These are phyloP conservation scores for Odiellus spinosus DNA, from an alignment of 2,888 invertebrate genomes.

Conservation along the genomic window DNA sequence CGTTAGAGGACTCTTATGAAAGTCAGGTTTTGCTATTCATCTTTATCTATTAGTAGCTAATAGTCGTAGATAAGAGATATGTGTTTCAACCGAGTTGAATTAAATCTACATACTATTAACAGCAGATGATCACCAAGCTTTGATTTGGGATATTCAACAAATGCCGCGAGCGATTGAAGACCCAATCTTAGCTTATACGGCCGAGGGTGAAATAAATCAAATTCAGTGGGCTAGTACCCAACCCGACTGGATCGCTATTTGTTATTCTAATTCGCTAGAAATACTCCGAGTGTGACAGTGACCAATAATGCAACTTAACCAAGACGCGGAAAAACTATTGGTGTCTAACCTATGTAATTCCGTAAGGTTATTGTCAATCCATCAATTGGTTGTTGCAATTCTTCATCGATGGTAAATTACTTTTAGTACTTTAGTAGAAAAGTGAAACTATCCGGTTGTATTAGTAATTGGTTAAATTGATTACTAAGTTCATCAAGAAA, in stretches of 20 bases:
- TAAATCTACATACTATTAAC: neutral
- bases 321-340: too few species aligned
- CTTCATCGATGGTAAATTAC: too few species aligned
- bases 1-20: too few species aligned
- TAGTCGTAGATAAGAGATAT: neutral
- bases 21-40: too few species aligned
- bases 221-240: conserved; percentile 99
- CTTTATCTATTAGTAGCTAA: conserved; percentile 1
- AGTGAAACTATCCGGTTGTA: too few species aligned
- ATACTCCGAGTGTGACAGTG: conserved; percentile 73
- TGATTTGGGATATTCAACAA: conserved; percentile 99
- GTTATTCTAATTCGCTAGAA: conserved; percentile 94
- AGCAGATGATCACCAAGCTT: conserved; percentile 96
- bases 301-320: too few species aligned
- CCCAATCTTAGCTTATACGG: conserved; percentile 96
- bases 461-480: too few species aligned
- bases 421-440: too few species aligned
- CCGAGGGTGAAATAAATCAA: conserved; percentile 97
- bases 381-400: too few species aligned
- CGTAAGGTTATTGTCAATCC: too few species aligned
- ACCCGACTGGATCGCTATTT: conserved; percentile 99
- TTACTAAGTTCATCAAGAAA: too few species aligned
- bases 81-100: neutral
- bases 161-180: conserved; percentile 99
- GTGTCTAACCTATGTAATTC: too few species aligned